Evolutionary conservation across 2,888 invertebrate genomes (phyloP).

Genomic region (Zootermopsis nevadensis): DNA sequence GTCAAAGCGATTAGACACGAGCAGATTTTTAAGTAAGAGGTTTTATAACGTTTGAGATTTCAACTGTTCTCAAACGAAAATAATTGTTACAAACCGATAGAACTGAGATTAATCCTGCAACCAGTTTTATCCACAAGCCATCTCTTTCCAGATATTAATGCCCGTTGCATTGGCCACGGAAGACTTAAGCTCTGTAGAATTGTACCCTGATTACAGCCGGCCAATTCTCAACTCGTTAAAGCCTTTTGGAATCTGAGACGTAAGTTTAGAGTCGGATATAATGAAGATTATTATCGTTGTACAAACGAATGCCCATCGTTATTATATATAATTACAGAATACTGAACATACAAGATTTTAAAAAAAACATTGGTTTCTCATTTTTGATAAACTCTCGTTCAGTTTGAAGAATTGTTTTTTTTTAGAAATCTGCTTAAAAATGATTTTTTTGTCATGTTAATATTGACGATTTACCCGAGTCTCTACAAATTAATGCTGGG

Average conservation of each 20-base stretch:
- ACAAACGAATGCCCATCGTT: background rate
- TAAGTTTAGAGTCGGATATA: background rate
- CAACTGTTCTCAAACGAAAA: background rate
- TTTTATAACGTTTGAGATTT: background rate
- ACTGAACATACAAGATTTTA: background rate
- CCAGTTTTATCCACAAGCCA: background rate
- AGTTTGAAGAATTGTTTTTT: too few species aligned
- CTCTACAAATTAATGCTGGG: too few species aligned
- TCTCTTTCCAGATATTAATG: background rate
- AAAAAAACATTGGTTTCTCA: background rate
- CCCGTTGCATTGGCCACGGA: background rate
- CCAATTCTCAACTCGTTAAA: slow-evolving; percentile 17
- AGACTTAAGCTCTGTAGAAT: background rate
- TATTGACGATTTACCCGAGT: too few species aligned
- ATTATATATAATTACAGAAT: background rate
- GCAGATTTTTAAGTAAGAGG: background rate
- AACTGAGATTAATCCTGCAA: background rate
- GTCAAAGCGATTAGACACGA: background rate
- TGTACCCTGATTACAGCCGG: background rate
- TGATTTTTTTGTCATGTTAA: too few species aligned
- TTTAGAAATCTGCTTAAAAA: too few species aligned
- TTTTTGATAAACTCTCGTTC: too few species aligned
- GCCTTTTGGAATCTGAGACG: background rate
- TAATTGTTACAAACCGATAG: background rate
- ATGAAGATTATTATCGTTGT: slow-evolving; percentile 26